Base-by-base conservation (phyloP, 2,113 vertebrate genomes). In the Pseudonaja textilis region DNA sequence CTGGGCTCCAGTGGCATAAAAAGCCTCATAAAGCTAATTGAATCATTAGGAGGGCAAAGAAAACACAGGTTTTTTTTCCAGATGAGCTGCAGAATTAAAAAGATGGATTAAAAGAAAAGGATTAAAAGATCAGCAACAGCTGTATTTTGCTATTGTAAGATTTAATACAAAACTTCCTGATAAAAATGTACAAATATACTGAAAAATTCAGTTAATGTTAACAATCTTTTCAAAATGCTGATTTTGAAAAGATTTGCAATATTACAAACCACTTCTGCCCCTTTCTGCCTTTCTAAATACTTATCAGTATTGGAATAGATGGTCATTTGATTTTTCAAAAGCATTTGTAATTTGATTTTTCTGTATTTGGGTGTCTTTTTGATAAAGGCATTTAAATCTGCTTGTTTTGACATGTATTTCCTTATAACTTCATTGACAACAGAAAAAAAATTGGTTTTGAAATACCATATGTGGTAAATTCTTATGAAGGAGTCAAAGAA, bases 1-100 rank as follows among this genome's bases (percentile, higher is more conserved):
- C 74, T 92, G 52, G 94, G 87, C 12, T 90, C 20, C 94, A 89
- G 93, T 90, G 92, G 92, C 85, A 96, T 86, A 90, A 88, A 29
- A 50, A 94, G 91, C 93, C 91, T 69, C 64, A 94, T 93, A 94
- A 95, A 96, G 94, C 94, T 96, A 96, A 95, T 85, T 96, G 96
- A 93, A 92, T 89, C 59, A 93, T 93, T 94, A 91, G 89, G 20
- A 88, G 91, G 25, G 93, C 88, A 92, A 91, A 92, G 57, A 93
- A 93, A 92, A 12, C 34, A 81, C 6, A 85, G 93, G 57, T 18
- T 93, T 45, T 45, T 45, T 45, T 94, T 94, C 85, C 92, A 0
- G 4, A n/a, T 61, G 42, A 87, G 42, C 12, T 87, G 16, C 16
- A 39, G 25, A 55, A 39, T 52, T 39, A 29, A 55, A 86, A 56